Base-by-base conservation (phyloP, 2,113 vertebrate species). In the Ailurus styani region DNA sequence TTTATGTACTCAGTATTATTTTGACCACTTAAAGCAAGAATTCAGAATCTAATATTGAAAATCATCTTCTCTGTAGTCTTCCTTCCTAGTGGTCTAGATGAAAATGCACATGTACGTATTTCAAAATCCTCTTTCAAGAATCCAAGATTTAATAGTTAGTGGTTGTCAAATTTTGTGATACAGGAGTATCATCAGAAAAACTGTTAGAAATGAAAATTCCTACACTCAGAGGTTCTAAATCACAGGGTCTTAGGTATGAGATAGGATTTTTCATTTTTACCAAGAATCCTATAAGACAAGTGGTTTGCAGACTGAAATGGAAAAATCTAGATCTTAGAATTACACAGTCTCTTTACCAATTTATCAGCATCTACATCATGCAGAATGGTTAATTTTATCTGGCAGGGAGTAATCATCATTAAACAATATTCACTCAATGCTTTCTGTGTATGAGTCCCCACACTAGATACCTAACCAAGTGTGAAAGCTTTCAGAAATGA, bases 261-360 rank as follows among this genome's bases (percentile, higher is more conserved):
- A 7, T 94, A 73, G 5, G 23, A 64, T 64, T 91, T 93, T 94
- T 95, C 7, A 47, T 85, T 95, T 96, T 81, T 82, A 93, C 18
- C 23, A 60, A 89, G 40, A 84, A 87, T 21, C 13, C 37, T 27
- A 66, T 34, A 87, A 90, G 77, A 7, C n/a, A 92, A 91, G n/a
- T 70, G 20, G 37, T 91, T 97, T 66, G 13, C 15, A 78, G 50
- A 55, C 10, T 60, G 79, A 1, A 64, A 10, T 62, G 68, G 86
- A 40, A 96, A 84, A 31, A 87, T 85, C 25, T 84, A 84, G 34
- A 45, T 42, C 37, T 68, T 93, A 91, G 54, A 75, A 8, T 45
- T 75, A 31, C 40, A 81, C 12, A 66, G 2, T 64, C 78, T 90
- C 75, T 87, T 75, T 12, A 47, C 62, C 17, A 37, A 13, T 47